Percentiles rank a stretch among this genome's conserved stretches.
phyloP scores from a whole-genome alignment of 2,113 vertebrate genomes.

The Tychaedon coryphoeus region DNA sequence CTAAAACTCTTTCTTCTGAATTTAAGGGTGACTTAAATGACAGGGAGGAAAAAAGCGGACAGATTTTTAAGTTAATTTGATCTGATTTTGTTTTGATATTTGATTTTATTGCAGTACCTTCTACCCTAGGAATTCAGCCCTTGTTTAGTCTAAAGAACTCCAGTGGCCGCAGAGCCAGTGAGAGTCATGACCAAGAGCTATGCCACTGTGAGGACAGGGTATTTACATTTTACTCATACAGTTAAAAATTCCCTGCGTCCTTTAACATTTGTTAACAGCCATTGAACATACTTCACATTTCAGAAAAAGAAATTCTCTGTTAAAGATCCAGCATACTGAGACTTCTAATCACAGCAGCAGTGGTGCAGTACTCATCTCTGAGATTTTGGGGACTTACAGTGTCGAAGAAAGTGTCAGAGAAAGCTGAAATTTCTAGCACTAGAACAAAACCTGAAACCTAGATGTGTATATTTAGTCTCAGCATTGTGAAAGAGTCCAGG shows the following conservation, averaged over 20 bases:
- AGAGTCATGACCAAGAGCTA: not conserved
- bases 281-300: not conserved
- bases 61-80: not conserved
- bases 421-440: not conserved
- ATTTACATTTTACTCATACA: not conserved
- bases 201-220: not conserved
- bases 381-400: not conserved
- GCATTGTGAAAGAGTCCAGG: not conserved
- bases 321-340: not conserved
- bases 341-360: not conserved
- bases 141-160: conserved; percentile 44
- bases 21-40: not conserved
- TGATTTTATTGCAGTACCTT: conserved; percentile 13
- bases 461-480: not conserved
- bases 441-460: not conserved
- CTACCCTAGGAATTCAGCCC: not conserved
- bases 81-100: conserved; percentile 48
- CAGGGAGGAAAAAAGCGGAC: not conserved
- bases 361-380: rapidly evolving
- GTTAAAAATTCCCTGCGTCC: not conserved
- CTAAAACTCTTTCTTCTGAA: not conserved
- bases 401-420: not conserved
- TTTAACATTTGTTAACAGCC: not conserved
- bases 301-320: not conserved
- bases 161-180: not conserved